phyloP scores from a whole-genome alignment of 2,797 vertebrate species.

The Karalla daura region DNA sequence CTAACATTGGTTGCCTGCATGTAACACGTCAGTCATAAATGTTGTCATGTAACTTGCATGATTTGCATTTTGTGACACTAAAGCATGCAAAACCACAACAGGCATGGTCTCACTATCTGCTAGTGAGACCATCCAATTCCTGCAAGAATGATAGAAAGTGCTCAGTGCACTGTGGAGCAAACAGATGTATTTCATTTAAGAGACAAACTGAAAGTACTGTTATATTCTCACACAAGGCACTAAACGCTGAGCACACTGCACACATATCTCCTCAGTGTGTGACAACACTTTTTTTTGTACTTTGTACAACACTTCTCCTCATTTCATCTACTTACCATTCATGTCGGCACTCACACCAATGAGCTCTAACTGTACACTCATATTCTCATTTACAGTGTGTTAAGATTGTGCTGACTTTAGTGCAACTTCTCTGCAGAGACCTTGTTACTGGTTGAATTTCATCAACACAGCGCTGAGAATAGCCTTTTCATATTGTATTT shows the following conservation, averaged over 20 bases:
- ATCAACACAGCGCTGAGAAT: neutral
- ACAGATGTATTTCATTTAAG: neutral
- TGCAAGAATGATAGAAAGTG: neutral
- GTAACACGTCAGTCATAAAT: neutral
- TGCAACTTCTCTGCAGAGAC: neutral
- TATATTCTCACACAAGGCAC: neutral
- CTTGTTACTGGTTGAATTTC: neutral
- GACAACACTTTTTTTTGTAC: neutral
- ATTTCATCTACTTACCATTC: slow-evolving; percentile 1
- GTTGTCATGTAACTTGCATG: neutral
- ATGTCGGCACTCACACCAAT: neutral
- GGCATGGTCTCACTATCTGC: neutral
- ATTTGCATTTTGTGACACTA: neutral
- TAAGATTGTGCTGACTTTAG: neutral
- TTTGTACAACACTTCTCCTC: neutral
- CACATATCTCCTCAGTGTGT: neutral
- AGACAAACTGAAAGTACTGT: neutral
- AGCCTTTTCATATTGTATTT: too few species aligned
- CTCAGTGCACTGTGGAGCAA: neutral
- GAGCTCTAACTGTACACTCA: slow-evolving; percentile 19
- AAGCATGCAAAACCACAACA: neutral
- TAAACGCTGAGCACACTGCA: neutral
- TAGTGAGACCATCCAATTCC: neutral
- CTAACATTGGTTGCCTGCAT: neutral
- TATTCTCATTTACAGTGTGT: neutral